These are phyloP conservation scores for Aphidius ervi DNA, from an alignment of 1,140 invertebrate genomes.

Conservation along the genomic window DNA sequence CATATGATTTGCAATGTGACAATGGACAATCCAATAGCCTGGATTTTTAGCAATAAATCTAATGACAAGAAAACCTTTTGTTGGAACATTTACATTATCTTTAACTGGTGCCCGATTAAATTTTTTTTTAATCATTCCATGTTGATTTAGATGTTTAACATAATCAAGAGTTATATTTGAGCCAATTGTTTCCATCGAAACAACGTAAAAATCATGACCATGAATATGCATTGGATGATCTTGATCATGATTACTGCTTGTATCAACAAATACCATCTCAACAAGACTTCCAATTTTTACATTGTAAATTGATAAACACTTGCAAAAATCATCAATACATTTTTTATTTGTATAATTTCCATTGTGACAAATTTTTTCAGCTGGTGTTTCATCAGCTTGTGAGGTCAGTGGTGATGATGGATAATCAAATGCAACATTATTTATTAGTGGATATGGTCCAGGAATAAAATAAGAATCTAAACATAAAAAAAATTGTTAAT, in stretches of 20 bases:
- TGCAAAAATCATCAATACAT: slow-evolving; percentile 24
- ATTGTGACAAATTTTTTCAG: slow-evolving; percentile 23
- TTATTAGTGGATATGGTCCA: slow-evolving; percentile 28
- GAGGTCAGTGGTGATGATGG: slow-evolving; percentile 26
- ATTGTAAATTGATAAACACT: slow-evolving; percentile 22
- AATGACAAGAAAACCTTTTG: slow-evolving; percentile 25
- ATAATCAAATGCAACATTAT: slow-evolving; percentile 28
- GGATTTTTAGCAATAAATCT: slow-evolving; percentile 30
- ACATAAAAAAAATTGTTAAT: no score
- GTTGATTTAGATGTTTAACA: slow-evolving; percentile 23
- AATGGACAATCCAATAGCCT: slow-evolving; percentile 57
- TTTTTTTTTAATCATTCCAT: slow-evolving; percentile 22
- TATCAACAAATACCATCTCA: slow-evolving; percentile 25
- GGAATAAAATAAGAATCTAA: slow-evolving; percentile 23
- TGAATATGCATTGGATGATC: slow-evolving; percentile 30
- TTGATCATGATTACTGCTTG: slow-evolving; percentile 17
- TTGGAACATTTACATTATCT: slow-evolving; percentile 27
- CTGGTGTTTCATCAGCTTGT: slow-evolving; percentile 20
- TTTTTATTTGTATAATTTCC: slow-evolving; percentile 21
- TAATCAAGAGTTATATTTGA: slow-evolving; percentile 16
- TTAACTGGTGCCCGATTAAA: slow-evolving; percentile 20
- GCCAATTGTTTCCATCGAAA: slow-evolving; percentile 23
- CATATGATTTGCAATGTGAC: slow-evolving; percentile 54
- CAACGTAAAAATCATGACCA: slow-evolving; percentile 24
- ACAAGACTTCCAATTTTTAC: slow-evolving; percentile 24